phyloP scores from a whole-genome alignment of 1,140 invertebrate species.

The Lordiphosa stackelbergi region DNA sequence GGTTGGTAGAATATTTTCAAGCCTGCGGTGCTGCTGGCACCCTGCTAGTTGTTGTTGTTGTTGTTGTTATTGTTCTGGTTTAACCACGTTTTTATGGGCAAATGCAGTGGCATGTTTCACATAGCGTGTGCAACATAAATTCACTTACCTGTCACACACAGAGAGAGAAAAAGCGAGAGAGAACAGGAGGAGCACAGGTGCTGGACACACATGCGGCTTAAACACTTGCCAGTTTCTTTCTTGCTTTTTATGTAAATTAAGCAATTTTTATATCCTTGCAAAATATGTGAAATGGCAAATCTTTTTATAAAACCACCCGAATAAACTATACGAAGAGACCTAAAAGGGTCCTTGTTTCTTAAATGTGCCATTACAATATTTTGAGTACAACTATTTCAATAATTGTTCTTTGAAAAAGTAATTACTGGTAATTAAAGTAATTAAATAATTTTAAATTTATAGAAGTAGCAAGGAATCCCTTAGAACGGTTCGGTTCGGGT shows the following conservation, averaged over 20 bases:
- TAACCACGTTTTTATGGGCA: constrained; percentile 58
- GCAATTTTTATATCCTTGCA: constrained; percentile 34
- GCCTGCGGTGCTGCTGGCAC: constrained; percentile 25
- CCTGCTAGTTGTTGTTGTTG: constrained; percentile 12
- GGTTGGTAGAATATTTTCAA: constrained; percentile 22
- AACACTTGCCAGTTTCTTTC: constrained; percentile 28
- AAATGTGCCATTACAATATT: no score
- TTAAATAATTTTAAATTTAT: no score
- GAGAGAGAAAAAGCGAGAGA: neutral
- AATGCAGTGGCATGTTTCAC: constrained; percentile 70
- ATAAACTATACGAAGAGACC: no score
- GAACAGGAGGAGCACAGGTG: constrained; percentile 1
- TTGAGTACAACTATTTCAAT: no score
- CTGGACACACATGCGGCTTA: constrained; percentile 40
- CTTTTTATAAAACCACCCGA: neutral
- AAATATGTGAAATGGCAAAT: constrained; percentile 2
- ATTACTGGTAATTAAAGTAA: no score
- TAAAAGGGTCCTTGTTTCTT: no score
- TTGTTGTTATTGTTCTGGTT: constrained; percentile 2
- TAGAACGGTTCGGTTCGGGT: no score
- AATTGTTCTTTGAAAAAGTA: no score
- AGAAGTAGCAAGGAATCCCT: no score
- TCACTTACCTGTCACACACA: constrained; percentile 63
- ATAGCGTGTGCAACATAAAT: constrained; percentile 69
- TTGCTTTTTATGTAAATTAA: constrained; percentile 58